Conservation (phyloP, 2,888 invertebrate genomes). For the Drosophila nr. perissopoda region DNA sequence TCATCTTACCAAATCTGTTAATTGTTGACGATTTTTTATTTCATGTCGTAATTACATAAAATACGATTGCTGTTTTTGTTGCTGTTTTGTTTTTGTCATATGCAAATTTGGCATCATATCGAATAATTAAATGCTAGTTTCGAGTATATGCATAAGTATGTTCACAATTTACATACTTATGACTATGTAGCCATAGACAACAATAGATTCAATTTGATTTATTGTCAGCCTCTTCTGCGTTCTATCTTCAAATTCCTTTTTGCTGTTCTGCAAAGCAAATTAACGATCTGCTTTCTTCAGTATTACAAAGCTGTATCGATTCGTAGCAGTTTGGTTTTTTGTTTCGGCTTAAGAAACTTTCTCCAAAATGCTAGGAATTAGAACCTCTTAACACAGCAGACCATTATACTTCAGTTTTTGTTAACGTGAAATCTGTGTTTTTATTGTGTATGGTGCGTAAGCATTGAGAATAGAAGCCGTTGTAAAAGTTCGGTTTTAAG, state of each 20-base stretch:
- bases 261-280: conserved; percentile 31
- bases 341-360: conserved; percentile 48
- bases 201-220: conserved; percentile 69
- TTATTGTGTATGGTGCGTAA: background rate
- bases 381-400: conserved; percentile 33
- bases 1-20: conserved; percentile 52
- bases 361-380: conserved; percentile 42
- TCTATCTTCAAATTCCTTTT: conserved; percentile 25
- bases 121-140: conserved; percentile 60
- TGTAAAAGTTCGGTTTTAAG: background rate
- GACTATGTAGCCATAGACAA: conserved; percentile 44
- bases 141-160: conserved; percentile 43
- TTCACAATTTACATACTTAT: conserved; percentile 43
- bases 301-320: conserved; percentile 29
- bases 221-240: conserved; percentile 45
- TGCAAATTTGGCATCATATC: conserved; percentile 61
- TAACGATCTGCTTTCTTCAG: conserved; percentile 54
- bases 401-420: conserved; percentile 10
- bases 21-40: conserved; percentile 49
- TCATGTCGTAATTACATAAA: conserved; percentile 63
- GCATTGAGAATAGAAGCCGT: background rate
- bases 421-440: background rate
- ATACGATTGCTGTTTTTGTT: conserved; percentile 11
- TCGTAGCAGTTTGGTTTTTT: conserved; percentile 9
- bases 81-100: conserved; percentile 49